Percentiles rank a stretch among this genome's conserved stretches.
Conservation (phyloP, 2,888 invertebrate genomes). For the Cryptophagus acutangulus region DNA sequence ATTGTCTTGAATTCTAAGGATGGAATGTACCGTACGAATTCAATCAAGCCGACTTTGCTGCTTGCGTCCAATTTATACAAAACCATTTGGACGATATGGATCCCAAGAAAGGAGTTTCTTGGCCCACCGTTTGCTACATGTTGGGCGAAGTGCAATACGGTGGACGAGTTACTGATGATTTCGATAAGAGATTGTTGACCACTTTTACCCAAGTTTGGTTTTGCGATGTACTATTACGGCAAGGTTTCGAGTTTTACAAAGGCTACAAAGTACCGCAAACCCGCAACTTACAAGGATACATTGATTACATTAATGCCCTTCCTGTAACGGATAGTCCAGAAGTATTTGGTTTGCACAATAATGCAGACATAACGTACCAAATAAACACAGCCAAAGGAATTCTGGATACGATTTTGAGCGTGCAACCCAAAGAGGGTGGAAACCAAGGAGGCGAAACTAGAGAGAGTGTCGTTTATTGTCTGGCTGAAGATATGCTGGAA, state of each 20-base stretch:
- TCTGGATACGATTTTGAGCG: constrained; percentile 87
- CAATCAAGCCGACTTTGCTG: constrained; percentile 93
- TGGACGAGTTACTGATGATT: constrained; percentile 94
- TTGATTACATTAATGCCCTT: constrained; percentile 81
- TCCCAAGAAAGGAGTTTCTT: constrained; percentile 93
- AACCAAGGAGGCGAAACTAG: constrained; percentile 87
- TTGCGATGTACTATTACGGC: constrained; percentile 79
- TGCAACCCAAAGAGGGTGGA: constrained; percentile 96
- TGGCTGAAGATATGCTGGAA: constrained; percentile 89
- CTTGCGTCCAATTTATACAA: constrained; percentile 92
- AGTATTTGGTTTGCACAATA: constrained; percentile 93
- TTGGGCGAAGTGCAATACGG: constrained; percentile 80
- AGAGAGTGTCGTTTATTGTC: constrained; percentile 84
- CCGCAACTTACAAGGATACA: constrained; percentile 71
- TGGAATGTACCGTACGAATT: constrained; percentile 98
- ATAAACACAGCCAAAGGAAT: constrained; percentile 92
- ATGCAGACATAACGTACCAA: constrained; percentile 96
- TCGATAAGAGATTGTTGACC: constrained; percentile 86
- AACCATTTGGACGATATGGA: constrained; percentile 97
- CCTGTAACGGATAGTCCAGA: constrained; percentile 87
- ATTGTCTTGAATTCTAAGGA: constrained; percentile 53
- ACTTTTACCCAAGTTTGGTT: constrained; percentile 95
- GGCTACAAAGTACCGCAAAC: constrained; percentile 88
- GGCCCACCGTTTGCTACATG: constrained; percentile 98
- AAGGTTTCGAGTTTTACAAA: constrained; percentile 89